Evolutionary conservation across 2,888 invertebrate genomes (phyloP), one percentile per base, ranked within the genome.

Genomic region (Aplocera efformata): DNA sequence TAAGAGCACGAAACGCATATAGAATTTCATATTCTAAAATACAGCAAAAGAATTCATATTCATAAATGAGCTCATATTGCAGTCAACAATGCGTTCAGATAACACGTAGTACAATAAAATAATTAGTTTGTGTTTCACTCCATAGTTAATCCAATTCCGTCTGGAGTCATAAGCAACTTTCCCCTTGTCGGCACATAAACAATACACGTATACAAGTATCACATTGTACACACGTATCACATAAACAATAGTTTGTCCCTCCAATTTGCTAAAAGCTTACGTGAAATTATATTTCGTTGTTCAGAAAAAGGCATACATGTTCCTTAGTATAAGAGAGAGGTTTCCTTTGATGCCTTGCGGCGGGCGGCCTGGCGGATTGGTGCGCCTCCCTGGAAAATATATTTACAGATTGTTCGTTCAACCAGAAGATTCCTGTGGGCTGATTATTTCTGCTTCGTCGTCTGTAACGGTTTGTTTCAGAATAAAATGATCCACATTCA

Each of bases 341-440:
- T 44, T 53, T 50, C 50, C 60, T 68, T 69, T 72, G 64, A 72
- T 63, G 56, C 53, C 40, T 40, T 7, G 39, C 50, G 50, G 41
- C 36, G 42, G 2, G 13, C 13, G 13, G 13, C 3, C 3, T 5
- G 48, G 42, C 50, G 47, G 48, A 46, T 35, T 38, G 32, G 55
- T 56, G 41, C 38, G 28, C 9, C 50, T 58, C 60, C 50, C 50
- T 55, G 62, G 60, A 71, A 67, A 57, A 62, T 60, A n/a, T n/a
- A 62, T 65, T 62, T 42, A 52, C 47, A 54, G 51, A 59, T 58
- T 62, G 63, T 56, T 58, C 63, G 43, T 34, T 56, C 56, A 53
- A 56, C 53, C 42, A 51, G 42, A 60, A 58, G 45, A 56, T 54
- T 57, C 42, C 32, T 50, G 45, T 43, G 49, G 49, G 57, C 49